Conservation (phyloP, 2,888 invertebrate genomes). For the Andricus curvator region DNA sequence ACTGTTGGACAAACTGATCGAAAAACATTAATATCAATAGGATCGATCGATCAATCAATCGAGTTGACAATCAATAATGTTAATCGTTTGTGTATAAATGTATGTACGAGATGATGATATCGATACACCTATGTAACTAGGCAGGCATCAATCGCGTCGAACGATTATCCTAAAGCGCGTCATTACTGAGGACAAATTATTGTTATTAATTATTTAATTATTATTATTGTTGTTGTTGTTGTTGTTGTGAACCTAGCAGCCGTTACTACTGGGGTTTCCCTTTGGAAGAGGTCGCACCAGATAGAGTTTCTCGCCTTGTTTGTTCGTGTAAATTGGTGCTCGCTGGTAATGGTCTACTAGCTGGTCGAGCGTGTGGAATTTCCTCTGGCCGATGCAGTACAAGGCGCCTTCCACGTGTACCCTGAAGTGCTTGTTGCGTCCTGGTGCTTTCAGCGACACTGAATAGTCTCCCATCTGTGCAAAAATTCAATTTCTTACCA, state of each 20-base stretch:
- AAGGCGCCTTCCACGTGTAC: conserved; percentile 96
- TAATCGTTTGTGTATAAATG: conserved; percentile 69
- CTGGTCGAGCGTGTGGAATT: conserved; percentile 97
- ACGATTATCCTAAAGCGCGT: conserved; percentile 58
- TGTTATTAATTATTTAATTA: background rate
- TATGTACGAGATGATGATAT: conserved; percentile 72
- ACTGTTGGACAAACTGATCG: conserved; percentile 50
- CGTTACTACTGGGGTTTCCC: conserved; percentile 76
- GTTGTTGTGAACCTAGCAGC: conserved; percentile 71
- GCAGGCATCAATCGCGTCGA: conserved; percentile 63
- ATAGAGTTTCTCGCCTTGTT: conserved; percentile 98
- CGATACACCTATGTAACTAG: conserved; percentile 63
- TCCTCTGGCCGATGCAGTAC: conserved; percentile 98
- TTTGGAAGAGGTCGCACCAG: conserved; percentile 95
- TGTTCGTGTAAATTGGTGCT: conserved; percentile 99
- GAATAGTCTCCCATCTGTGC: conserved; percentile 98
- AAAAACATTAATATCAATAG: conserved; percentile 69
- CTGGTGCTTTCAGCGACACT: conserved; percentile 97
- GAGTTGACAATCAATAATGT: conserved; percentile 62
- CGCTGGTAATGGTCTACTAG: conserved; percentile 99
- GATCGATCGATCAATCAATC: too few species aligned
- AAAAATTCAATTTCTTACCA: conserved; percentile 33
- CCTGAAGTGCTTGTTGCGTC: conserved; percentile 99
- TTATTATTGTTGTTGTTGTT: too few species aligned
- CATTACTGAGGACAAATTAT: conserved; percentile 53